Evolutionary conservation across 2,888 invertebrate genomes (phyloP).

Genomic region (Syritta pipiens): DNA sequence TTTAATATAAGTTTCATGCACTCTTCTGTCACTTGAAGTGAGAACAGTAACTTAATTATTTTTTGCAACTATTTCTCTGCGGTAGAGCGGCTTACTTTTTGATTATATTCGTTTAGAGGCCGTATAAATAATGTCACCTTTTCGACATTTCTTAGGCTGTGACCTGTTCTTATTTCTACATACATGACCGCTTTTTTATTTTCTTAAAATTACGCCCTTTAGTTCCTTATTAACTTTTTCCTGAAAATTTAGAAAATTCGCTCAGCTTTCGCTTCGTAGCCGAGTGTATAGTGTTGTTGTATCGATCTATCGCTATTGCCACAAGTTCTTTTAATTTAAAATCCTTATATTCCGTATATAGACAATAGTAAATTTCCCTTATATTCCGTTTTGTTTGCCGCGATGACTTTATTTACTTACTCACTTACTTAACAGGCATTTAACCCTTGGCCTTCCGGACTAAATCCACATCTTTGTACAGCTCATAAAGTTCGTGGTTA

Average conservation of each 20-base stretch:
- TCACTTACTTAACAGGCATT: no score
- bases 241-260: background rate
- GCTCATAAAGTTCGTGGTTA: no score
- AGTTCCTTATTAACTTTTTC: background rate
- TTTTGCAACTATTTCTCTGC: slow-evolving; percentile 2
- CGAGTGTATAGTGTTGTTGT: background rate
- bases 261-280: background rate
- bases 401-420: no score
- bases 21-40: background rate
- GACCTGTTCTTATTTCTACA: background rate
- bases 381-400: no score
- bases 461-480: no score
- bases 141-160: background rate
- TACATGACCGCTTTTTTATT: background rate
- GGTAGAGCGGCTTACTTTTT: background rate
- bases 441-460: no score
- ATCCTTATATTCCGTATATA: background rate
- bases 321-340: background rate
- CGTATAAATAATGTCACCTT: slow-evolving; percentile 3
- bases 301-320: background rate
- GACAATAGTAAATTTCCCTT: background rate
- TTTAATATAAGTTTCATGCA: no score
- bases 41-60: slow-evolving; percentile 8
- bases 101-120: slow-evolving; percentile 1
- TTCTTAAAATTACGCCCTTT: background rate